These are phyloP conservation scores for Diarsia dahlii DNA, from an alignment of 2,888 invertebrate genomes.

Conservation along the genomic window DNA sequence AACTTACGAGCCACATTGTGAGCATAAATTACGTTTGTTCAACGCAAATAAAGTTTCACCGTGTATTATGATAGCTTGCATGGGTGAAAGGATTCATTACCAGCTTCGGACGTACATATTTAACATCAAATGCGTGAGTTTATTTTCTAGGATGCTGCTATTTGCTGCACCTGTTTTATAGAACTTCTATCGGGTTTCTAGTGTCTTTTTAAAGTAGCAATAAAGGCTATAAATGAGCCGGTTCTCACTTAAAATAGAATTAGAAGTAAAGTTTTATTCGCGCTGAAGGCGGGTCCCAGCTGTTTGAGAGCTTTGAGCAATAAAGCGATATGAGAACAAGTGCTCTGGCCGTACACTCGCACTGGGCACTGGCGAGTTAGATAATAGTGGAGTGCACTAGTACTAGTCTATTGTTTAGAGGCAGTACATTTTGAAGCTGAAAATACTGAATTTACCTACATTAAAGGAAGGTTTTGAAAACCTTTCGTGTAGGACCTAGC, in stretches of 20 bases:
- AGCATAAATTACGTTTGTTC: conserved; percentile 83
- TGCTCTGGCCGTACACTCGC: conserved; percentile 47
- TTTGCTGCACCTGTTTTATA: conserved; percentile 23
- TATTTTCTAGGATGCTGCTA: conserved; percentile 22
- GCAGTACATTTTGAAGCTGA: neutral
- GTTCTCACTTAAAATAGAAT: conserved; percentile 47
- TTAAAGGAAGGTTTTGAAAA: too few relatives aligned
- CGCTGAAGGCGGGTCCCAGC: conserved; percentile 67
- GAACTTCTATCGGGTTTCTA: neutral
- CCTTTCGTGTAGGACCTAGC: too few relatives aligned
- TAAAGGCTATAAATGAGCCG: conserved; percentile 34
- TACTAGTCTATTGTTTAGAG: conserved; percentile 8
- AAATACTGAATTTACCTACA: neutral
- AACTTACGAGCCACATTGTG: conserved; percentile 80
- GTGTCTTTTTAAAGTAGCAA: conserved; percentile 29
- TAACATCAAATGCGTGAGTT: conserved; percentile 25
- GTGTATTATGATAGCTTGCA: conserved; percentile 64
- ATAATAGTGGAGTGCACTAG: conserved; percentile 12
- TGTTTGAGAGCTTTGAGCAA: conserved; percentile 72
- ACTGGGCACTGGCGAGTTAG: conserved; percentile 29
- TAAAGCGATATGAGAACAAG: conserved; percentile 71
- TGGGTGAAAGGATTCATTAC: conserved; percentile 70
- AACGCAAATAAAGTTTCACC: conserved; percentile 73
- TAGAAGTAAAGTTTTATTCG: conserved; percentile 56
- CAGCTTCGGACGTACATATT: conserved; percentile 19